A percentile compares a stretch with the other conserved stretches of the same genome.
Evolutionary conservation across 2,888 invertebrate species (phyloP).

Genomic region (Heteropelma amictum): DNA sequence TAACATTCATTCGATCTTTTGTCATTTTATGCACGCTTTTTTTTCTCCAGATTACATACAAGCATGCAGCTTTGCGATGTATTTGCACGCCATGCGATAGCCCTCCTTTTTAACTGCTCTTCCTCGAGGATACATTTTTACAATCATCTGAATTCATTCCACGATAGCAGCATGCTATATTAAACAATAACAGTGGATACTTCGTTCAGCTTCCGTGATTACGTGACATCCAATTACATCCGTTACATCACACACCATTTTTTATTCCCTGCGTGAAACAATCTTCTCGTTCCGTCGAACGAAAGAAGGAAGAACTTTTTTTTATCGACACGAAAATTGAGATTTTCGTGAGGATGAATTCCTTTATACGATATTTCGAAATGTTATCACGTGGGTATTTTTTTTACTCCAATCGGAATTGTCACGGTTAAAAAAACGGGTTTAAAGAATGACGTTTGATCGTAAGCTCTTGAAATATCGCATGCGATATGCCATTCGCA

Average conservation of each 20-base stretch:
- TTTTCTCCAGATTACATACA: slow-evolving; percentile 5
- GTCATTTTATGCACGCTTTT: slow-evolving; percentile 8
- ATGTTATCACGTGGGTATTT: too few relatives aligned
- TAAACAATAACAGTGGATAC: neutral
- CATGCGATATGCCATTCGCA: too few relatives aligned
- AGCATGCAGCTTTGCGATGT: neutral
- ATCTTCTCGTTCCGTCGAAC: too few relatives aligned
- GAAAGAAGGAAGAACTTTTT: neutral
- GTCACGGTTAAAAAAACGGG: too few relatives aligned
- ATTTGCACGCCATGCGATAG: neutral
- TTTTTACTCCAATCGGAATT: too few relatives aligned
- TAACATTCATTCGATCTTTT: slow-evolving; percentile 12
- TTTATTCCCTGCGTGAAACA: neutral
- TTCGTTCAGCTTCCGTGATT: neutral
- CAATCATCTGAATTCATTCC: neutral
- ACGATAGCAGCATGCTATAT: neutral
- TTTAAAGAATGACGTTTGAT: too few relatives aligned
- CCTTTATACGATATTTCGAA: too few relatives aligned
- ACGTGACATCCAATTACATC: neutral
- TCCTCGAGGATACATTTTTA: neutral
- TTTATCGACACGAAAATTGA: too few relatives aligned
- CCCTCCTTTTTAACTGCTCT: neutral
- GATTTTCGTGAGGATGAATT: too few relatives aligned
- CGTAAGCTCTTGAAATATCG: too few relatives aligned
- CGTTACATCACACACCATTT: neutral